Evolutionary conservation across 2,113 vertebrate species (phyloP).

Genomic region (Canis aureus): DNA sequence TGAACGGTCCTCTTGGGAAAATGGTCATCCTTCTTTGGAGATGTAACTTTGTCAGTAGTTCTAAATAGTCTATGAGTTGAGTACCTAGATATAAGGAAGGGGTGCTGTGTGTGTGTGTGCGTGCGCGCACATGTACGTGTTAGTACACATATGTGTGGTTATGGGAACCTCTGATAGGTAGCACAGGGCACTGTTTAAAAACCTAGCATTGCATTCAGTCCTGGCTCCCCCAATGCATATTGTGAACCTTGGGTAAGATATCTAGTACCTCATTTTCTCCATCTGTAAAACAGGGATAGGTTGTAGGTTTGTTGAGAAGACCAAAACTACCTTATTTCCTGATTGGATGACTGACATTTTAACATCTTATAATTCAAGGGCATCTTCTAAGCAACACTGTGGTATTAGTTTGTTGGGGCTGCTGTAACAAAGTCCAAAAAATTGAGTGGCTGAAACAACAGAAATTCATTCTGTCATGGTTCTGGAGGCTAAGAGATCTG

Average conservation of each 20-base stretch:
- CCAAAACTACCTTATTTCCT: background rate
- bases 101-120: background rate
- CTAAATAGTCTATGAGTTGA: background rate
- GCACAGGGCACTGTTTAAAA: background rate
- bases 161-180: background rate
- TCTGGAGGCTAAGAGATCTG: background rate
- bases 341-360: background rate
- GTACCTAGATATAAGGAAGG: background rate
- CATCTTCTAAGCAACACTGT: background rate
- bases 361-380: background rate
- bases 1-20: background rate
- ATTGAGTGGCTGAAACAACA: background rate
- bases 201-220: background rate
- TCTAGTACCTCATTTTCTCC: background rate
- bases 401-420: background rate
- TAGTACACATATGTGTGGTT: background rate
- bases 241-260: background rate
- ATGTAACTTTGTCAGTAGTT: background rate
- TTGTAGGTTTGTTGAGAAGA: background rate
- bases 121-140: accelerated
- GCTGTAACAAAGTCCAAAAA: background rate
- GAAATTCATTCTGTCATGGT: background rate
- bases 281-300: background rate
- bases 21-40: background rate
- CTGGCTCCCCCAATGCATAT: background rate